A percentile compares a stretch with the other conserved stretches of the same genome.
phyloP scores from a whole-genome alignment of 2,113 vertebrate genomes.

The Puffinus mauretanicus region DNA sequence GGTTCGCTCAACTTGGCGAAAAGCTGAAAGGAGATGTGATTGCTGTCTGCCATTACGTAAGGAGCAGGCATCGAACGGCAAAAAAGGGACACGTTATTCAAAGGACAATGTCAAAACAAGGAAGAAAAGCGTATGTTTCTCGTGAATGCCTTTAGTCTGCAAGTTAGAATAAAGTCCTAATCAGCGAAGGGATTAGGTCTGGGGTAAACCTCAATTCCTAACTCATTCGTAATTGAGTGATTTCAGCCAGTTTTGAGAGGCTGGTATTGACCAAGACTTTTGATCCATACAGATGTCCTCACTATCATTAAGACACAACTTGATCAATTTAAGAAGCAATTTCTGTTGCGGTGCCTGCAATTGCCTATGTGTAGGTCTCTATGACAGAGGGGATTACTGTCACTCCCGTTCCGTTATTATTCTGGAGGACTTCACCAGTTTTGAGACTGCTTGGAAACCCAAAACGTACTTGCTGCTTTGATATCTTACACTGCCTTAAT shows the following conservation, averaged over 20 bases:
- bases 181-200: constrained; percentile 12
- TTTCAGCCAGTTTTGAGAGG: not conserved
- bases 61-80: not conserved
- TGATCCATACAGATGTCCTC: not conserved
- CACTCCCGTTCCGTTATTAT: not conserved
- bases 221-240: not conserved
- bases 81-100: not conserved
- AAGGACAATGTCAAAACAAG: not conserved
- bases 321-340: not conserved
- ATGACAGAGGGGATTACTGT: not conserved
- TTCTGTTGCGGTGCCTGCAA: not conserved
- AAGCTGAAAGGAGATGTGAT: constrained; percentile 13
- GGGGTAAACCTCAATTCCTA: not conserved
- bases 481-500: constrained; percentile 6
- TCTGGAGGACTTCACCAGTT: constrained; percentile 26
- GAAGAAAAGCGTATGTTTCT: constrained; percentile 1
- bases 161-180: not conserved
- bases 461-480: constrained; percentile 12
- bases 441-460: not conserved
- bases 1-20: not conserved
- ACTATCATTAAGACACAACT: not conserved
- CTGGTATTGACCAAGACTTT: not conserved
- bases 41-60: not conserved
- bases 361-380: not conserved
- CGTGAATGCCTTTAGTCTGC: not conserved